Percentiles rank a stretch among this genome's conserved stretches.
Evolutionary conservation across 2,888 invertebrate genomes (phyloP).

Genomic region (Oscheius sp.): DNA sequence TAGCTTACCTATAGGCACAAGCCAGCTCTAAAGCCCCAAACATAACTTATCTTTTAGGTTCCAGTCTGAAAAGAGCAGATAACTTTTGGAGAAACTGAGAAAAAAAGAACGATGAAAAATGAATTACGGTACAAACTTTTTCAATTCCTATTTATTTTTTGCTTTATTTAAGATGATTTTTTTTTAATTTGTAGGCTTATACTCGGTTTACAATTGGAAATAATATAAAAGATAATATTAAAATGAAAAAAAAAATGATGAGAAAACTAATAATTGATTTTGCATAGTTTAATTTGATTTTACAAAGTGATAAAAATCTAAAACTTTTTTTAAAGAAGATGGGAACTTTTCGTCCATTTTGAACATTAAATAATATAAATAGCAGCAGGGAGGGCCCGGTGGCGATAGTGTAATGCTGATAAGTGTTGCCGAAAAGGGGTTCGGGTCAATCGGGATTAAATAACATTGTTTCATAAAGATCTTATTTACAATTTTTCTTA

Average conservation of each 20-base stretch:
- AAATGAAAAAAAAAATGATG: too few relatives aligned
- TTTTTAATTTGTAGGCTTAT: too few relatives aligned
- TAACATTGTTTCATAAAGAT: too few relatives aligned
- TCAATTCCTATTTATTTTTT: neutral
- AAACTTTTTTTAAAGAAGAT: too few relatives aligned
- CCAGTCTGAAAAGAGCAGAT: neutral
- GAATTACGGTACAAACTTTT: neutral
- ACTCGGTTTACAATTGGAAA: too few relatives aligned
- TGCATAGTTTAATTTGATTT: too few relatives aligned
- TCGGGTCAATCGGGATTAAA: neutral
- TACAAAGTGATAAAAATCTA: too few relatives aligned
- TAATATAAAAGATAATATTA: neutral
- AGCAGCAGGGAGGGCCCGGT: neutral
- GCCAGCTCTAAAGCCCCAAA: conserved; percentile 34
- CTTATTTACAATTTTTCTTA: too few relatives aligned
- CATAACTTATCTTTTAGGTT: conserved; percentile 16
- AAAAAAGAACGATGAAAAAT: neutral
- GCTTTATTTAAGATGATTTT: too few relatives aligned
- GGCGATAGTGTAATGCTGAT: conserved; percentile 25
- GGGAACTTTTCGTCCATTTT: too few relatives aligned
- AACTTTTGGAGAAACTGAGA: neutral
- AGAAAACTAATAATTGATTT: too few relatives aligned
- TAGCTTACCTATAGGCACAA: conserved; percentile 30
- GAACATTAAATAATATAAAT: too few relatives aligned
- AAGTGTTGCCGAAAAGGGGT: neutral